phyloP scores from a whole-genome alignment of 64 coral and sea anemone species.

The Actinia tenebrosa region DNA sequence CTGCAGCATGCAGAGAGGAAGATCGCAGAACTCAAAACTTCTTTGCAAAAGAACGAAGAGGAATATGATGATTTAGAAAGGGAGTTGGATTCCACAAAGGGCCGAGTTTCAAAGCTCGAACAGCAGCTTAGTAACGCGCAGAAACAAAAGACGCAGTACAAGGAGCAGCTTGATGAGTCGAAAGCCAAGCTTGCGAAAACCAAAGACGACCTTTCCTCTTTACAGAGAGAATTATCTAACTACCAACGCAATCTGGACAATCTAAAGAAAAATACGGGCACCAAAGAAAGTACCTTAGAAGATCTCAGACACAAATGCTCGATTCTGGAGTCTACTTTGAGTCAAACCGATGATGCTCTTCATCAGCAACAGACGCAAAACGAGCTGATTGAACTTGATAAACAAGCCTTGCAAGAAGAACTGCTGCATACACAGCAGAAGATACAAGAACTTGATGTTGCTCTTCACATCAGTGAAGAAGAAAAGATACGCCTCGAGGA shows the following conservation, averaged over 20 bases:
- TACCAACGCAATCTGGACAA: slow-evolving; percentile 61
- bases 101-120: slow-evolving; percentile 65
- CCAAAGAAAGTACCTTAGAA: slow-evolving; percentile 51
- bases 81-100: slow-evolving; percentile 58
- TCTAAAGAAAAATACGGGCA: slow-evolving; percentile 46
- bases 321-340: slow-evolving; percentile 46
- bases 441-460: slow-evolving; percentile 69
- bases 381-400: slow-evolving; percentile 57
- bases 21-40: slow-evolving; percentile 54
- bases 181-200: slow-evolving; percentile 64
- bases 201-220: slow-evolving; percentile 55
- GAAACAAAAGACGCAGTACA: slow-evolving; percentile 66
- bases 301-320: slow-evolving; percentile 50
- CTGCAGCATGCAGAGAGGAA: slow-evolving; percentile 82
- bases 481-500: slow-evolving; percentile 73
- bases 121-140: slow-evolving; percentile 50
- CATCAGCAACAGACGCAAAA: slow-evolving; percentile 61
- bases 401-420: slow-evolving; percentile 70
- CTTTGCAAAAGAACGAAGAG: slow-evolving; percentile 84
- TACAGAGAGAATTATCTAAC: slow-evolving; percentile 75
- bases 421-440: slow-evolving; percentile 58
- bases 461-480: slow-evolving; percentile 61
- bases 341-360: slow-evolving; percentile 47
- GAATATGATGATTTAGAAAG: slow-evolving; percentile 80
- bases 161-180: slow-evolving; percentile 77